phyloP scores from a whole-genome alignment of 2,113 vertebrate genomes.

The Corvus cornix region DNA sequence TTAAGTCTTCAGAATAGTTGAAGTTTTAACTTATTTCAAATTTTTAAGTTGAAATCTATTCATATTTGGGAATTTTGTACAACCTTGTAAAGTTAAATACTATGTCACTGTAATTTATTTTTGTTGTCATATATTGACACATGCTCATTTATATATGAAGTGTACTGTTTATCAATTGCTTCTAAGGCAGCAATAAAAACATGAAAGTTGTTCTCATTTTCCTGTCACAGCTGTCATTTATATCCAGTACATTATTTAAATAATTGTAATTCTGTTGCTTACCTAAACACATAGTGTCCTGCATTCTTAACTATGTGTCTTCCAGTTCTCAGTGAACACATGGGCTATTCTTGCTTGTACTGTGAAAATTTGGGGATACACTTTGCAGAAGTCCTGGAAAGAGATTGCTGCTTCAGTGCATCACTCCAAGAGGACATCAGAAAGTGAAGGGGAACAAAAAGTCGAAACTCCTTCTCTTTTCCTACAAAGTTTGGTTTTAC shows the following conservation, averaged over 20 bases:
- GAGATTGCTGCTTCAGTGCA: neutral
- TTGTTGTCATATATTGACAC: conserved; percentile 73
- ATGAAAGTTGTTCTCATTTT: conserved; percentile 68
- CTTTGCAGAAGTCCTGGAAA: neutral
- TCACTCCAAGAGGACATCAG: neutral
- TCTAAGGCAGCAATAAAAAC: conserved; percentile 75
- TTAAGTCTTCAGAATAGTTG: conserved; percentile 64
- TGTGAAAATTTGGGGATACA: neutral
- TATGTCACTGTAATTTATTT: conserved; percentile 74
- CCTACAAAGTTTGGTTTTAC: neutral
- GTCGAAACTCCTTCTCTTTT: neutral
- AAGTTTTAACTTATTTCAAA: conserved; percentile 74
- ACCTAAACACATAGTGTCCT: neutral
- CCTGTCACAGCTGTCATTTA: conserved; percentile 20
- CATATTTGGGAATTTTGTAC: conserved; percentile 74
- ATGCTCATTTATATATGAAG: conserved; percentile 75
- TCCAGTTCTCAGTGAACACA: neutral
- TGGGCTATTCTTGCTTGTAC: neutral
- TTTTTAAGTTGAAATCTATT: conserved; percentile 72
- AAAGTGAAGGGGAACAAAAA: neutral
- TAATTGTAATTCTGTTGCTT: neutral
- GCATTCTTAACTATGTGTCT: neutral
- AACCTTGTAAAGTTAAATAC: conserved; percentile 74
- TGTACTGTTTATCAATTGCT: conserved; percentile 76
- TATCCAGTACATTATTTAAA: neutral